Evolutionary conservation across 2,113 vertebrate species (phyloP), one percentile per base, ranked within the genome.

Genomic region (Fukomys damarensis): DNA sequence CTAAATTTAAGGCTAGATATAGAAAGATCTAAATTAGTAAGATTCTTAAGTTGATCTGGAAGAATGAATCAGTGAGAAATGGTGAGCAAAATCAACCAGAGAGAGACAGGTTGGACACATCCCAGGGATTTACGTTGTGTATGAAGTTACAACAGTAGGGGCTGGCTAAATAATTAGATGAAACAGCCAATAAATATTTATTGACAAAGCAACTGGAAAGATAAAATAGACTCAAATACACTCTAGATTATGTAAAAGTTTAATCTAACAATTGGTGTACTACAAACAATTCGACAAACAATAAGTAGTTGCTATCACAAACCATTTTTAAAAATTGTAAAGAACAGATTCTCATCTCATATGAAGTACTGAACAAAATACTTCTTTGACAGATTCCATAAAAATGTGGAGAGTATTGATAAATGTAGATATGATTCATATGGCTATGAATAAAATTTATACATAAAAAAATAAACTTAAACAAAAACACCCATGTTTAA

Each of bases 131-230:
- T 89, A 83, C 68, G 79, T 8, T 41, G 19, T 20, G 72, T 28
- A 58, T 74, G 77, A 80, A 88, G 30, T 32, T 72, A 49, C 3
- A 72, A 59, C 10, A 96, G n/a, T n/a, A 74, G 14, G 28, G 32
- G 70, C 0, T 63, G 43, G 61, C 12, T 41, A 88, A 95, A 79
- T 41, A 80, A 24, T 28, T 80, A 94, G 54, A 66, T 52, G 30
- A 79, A 89, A 92, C 20, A 76, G 52, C 54, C 26, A 77, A 38
- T 13, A 85, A 80, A 68, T 89, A 94, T 14, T 91, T 89, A 91
- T 46, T 95, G 58, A 94, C 54, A 89, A 95, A 76, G 38, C 35
- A 81, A 87, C 5, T 76, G 41, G 79, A 84, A 94, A 93, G 52
- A 90, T 8, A 13, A 89, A 68, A 89, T 17, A 76, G 41, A 16